Evolutionary conservation across 2,888 invertebrate genomes (phyloP).

Genomic region (Hybos culiciformis): DNA sequence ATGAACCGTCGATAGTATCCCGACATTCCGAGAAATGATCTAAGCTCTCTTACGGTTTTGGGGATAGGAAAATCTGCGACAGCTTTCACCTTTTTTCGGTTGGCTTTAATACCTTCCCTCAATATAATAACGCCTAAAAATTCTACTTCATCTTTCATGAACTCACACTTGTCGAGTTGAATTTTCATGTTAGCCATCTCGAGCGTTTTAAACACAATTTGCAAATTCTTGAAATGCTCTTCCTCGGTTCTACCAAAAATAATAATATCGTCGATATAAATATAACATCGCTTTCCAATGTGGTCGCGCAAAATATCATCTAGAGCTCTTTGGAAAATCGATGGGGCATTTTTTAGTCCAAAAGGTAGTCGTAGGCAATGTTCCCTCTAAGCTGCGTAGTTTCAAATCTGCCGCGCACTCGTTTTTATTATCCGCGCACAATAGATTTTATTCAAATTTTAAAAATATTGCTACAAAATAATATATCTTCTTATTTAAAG

Average conservation of each 20-base stretch:
- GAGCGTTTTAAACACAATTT: not conserved
- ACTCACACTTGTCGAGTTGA: conserved; percentile 20
- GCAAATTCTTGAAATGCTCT: no score
- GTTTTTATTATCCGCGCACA: no score
- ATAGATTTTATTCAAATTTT: no score
- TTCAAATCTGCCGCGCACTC: no score
- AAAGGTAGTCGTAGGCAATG: not conserved
- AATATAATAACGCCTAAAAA: conserved; percentile 23
- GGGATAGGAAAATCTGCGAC: conserved; percentile 14
- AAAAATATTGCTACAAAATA: no score
- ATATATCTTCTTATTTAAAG: no score
- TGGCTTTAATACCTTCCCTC: conserved; percentile 17
- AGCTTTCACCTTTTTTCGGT: conserved; percentile 16
- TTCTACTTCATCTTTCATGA: conserved; percentile 19
- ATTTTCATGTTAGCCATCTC: conserved; percentile 2
- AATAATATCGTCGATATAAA: not conserved
- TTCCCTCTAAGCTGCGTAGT: no score
- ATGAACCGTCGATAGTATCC: conserved; percentile 16
- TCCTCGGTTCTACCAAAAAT: no score
- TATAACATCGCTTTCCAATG: not conserved
- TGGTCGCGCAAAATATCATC: conserved; percentile 1
- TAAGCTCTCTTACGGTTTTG: conserved; percentile 11
- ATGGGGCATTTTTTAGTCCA: not conserved
- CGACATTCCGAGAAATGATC: conserved; percentile 13
- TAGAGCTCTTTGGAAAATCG: not conserved